phyloP scores from a whole-genome alignment of 2,113 vertebrate species.

The Gavia stellata region DNA sequence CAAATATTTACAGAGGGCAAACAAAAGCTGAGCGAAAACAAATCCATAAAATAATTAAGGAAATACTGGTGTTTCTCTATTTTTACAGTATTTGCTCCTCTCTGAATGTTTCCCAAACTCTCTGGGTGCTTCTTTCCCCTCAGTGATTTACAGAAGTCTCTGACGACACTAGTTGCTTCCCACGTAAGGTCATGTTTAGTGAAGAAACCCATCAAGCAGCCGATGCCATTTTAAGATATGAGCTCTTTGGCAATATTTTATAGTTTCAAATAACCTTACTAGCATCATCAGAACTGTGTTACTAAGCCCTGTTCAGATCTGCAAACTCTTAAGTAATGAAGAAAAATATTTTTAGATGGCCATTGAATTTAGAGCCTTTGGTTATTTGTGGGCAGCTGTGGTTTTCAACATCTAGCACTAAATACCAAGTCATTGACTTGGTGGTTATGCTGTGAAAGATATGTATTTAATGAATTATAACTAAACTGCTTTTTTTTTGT shows the following conservation, averaged over 20 bases:
- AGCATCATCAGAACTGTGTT: not conserved
- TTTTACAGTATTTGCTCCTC: not conserved
- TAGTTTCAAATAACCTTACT: not conserved
- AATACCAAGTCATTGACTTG: not conserved
- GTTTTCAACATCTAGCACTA: not conserved
- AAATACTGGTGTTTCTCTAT: not conserved
- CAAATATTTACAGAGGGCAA: slow-evolving; percentile 20
- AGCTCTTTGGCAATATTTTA: not conserved
- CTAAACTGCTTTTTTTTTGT: not conserved
- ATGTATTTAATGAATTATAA: not conserved
- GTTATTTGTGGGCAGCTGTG: not conserved
- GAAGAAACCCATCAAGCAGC: not conserved
- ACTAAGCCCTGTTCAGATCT: not conserved
- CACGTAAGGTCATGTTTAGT: not conserved
- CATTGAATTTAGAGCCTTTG: not conserved
- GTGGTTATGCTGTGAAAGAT: not conserved
- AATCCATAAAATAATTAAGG: slow-evolving; percentile 23
- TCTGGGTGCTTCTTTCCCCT: not conserved
- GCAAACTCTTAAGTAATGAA: not conserved
- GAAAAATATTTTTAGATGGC: not conserved
- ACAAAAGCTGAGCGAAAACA: not conserved
- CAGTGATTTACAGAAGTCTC: not conserved
- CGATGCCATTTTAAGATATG: not conserved
- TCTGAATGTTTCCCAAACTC: not conserved
- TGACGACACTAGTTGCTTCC: not conserved